Evolutionary conservation across 2,113 vertebrate species (phyloP).

Genomic region (Grammomys dolichurus): DNA sequence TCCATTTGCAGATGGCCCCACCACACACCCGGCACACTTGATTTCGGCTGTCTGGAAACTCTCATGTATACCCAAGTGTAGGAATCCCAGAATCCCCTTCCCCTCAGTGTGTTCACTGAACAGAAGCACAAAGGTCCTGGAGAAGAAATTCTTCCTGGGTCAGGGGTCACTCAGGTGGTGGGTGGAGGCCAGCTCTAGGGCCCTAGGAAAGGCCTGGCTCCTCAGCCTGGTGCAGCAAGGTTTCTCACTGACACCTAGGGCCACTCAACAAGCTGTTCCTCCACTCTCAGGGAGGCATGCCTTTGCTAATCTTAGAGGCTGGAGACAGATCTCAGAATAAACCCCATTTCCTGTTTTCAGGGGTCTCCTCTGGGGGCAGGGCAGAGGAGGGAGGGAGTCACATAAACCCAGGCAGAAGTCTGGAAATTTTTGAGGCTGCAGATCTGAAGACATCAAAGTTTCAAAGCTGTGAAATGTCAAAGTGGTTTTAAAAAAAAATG

Average conservation of each 20-base stretch:
- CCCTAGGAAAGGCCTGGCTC: background rate
- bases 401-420: background rate
- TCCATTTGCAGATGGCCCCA: background rate
- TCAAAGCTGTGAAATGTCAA: background rate
- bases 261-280: too few species aligned
- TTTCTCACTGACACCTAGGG: background rate
- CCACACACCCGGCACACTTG: fast-evolving
- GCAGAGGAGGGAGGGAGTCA: background rate
- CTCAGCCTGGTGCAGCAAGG: background rate
- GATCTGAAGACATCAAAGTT: background rate
- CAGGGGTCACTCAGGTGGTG: background rate
- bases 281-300: background rate
- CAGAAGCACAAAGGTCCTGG: background rate
- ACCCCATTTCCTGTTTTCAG: background rate
- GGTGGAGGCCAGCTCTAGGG: background rate
- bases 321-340: background rate
- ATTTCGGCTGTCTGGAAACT: background rate
- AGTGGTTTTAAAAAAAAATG: background rate
- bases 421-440: background rate
- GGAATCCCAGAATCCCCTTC: background rate
- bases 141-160: too few species aligned
- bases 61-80: fast-evolving
- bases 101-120: background rate
- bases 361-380: background rate
- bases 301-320: background rate